Conservation (phyloP, 2,888 invertebrate species). For the Nemoura dubitans region DNA sequence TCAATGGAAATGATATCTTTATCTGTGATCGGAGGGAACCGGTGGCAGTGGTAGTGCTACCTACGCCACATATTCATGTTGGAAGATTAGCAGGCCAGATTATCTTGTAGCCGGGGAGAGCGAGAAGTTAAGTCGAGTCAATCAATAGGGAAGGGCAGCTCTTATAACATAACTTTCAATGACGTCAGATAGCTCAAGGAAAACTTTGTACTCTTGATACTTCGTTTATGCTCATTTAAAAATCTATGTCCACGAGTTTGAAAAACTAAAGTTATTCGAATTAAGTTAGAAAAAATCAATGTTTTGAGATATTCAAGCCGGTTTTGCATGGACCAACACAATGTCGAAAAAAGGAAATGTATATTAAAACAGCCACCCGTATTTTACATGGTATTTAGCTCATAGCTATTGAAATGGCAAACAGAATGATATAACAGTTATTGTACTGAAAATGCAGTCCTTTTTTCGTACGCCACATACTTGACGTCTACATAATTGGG, state of each 20-base stretch:
- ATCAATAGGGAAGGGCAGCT: conserved; percentile 7
- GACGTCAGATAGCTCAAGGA: not conserved
- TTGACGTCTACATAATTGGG: not conserved
- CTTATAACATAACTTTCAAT: not conserved
- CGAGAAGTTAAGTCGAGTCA: not conserved
- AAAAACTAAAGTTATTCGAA: not conserved
- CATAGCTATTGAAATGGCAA: not conserved
- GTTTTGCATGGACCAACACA: not conserved
- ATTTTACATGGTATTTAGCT: not conserved
- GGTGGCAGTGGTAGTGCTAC: not conserved
- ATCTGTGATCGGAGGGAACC: not conserved
- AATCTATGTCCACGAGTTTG: not conserved
- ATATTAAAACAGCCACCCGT: not conserved
- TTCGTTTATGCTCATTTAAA: conserved; percentile 12
- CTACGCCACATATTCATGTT: not conserved
- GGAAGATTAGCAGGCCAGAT: not conserved
- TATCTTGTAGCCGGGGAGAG: not conserved
- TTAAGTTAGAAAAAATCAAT: not conserved
- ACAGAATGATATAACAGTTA: not conserved
- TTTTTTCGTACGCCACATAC: not conserved
- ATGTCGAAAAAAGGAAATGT: not conserved
- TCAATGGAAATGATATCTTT: not conserved
- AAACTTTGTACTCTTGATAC: not conserved
- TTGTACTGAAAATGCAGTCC: not conserved
- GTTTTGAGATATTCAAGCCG: not conserved